Evolutionary conservation across 2,797 vertebrate genomes (phyloP).

Genomic region (Cetoscarus ocellatus): DNA sequence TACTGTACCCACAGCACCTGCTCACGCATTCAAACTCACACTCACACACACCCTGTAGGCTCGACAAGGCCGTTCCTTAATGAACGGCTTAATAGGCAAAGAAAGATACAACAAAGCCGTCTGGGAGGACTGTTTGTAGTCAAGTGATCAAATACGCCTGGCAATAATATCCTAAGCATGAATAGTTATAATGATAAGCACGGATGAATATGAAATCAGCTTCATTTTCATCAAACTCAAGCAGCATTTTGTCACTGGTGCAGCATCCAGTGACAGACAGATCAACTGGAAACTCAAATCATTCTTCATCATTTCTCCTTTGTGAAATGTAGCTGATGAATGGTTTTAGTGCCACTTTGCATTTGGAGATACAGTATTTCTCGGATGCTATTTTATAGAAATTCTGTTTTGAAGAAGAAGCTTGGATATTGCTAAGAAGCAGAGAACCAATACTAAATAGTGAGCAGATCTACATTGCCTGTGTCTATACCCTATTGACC

Average conservation of each 20-base stretch:
- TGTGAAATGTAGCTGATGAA: conserved; percentile 36
- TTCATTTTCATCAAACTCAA: conserved; percentile 61
- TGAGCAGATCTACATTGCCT: too few species aligned
- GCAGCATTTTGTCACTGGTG: conserved; percentile 51
- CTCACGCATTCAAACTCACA: conserved; percentile 10
- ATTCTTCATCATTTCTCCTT: conserved; percentile 56
- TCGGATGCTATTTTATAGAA: conserved; percentile 40
- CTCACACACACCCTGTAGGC: conserved; percentile 59
- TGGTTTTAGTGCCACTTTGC: conserved; percentile 42
- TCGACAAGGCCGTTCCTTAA: conserved; percentile 75
- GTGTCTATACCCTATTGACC: too few species aligned
- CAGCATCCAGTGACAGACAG: conserved; percentile 46
- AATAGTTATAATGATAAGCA: conserved; percentile 65
- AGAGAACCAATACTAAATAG: too few species aligned
- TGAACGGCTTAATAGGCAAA: conserved; percentile 78
- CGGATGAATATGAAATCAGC: conserved; percentile 68
- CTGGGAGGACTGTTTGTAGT: conserved; percentile 76
- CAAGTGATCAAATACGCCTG: conserved; percentile 72
- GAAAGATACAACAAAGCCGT: conserved; percentile 76
- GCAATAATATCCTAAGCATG: conserved; percentile 67
- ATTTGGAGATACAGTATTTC: conserved; percentile 28
- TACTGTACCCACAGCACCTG: conserved; percentile 15
- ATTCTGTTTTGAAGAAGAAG: conserved; percentile 9
- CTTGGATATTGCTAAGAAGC: too few species aligned
- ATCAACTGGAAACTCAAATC: conserved; percentile 51